Base-by-base conservation (phyloP, 1,140 invertebrate genomes). In the Polyergus mexicanus region DNA sequence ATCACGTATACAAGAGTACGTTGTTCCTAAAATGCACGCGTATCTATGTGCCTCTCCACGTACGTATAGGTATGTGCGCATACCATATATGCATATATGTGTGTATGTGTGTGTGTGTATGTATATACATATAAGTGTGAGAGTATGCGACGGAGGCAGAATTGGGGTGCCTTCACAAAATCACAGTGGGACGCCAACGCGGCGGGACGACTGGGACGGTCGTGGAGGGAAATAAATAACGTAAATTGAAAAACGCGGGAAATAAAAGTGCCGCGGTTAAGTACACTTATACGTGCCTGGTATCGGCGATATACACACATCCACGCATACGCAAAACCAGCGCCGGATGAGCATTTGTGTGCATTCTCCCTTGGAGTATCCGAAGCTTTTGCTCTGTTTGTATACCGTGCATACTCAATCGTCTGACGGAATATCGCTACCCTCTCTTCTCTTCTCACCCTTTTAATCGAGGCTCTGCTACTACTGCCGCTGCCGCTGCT, bases 131-230 rank as follows among this genome's bases (percentile, higher is more conserved):
- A 19, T 11, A 8, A 28, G 22, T 38, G 25, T 7, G 28, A 32
- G 32, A 11, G 22, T 28, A 32, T 38, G 78, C 28, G 66, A 81
- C 35, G 38, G 19, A 19, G 66, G 13, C 19, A 54, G 66, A 8
- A 35, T 71, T n/a, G 51, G 78, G 51, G 28, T 83, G 68, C 78
- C 62, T 74, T 62, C 68, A 74, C 78, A 83, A 83, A 84, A 84
- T 84, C 81, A 84, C 81, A 72, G 81, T 65, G 81, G 72, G 81
- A 77, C 72, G 44, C 35, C 81, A 71, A 75, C 83, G 71, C 77
- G 80, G 28, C 80, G 28, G 72, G 44, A 94, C 93, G 44, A 95
- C 94, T 51, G 96, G 95, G 89, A 84, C 90, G 91, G 63, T 95
- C 92, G 91, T 94, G 95, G 60, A 91, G 89, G 19, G 66, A 66